Conservation (phyloP, 2,113 vertebrate species). For the Azemiops feae region DNA sequence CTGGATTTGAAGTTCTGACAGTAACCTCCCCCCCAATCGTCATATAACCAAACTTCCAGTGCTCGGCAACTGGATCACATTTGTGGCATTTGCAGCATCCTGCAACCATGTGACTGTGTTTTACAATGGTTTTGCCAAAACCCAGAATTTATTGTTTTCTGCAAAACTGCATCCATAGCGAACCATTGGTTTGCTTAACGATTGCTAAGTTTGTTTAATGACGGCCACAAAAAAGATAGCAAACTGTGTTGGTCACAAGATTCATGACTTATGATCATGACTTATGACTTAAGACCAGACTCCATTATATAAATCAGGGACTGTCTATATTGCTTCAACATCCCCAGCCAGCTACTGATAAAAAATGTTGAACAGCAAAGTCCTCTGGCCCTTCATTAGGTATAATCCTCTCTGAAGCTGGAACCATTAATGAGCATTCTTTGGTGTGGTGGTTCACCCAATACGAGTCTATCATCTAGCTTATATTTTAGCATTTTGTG, state of each 20-base stretch:
- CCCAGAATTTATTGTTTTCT: not conserved
- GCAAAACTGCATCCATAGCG: not conserved
- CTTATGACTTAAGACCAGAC: too few species aligned
- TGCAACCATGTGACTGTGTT: not conserved
- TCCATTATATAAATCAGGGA: not conserved
- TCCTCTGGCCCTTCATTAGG: not conserved
- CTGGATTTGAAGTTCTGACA: not conserved
- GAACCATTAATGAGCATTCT: not conserved
- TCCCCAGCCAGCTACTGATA: not conserved
- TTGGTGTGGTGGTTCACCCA: not conserved
- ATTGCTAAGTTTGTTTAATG: not conserved
- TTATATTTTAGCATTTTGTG: not conserved
- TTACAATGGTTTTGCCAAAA: not conserved
- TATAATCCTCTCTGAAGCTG: not conserved
- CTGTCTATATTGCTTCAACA: not conserved
- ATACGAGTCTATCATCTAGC: not conserved
- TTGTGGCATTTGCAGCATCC: not conserved
- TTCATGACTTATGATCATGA: not conserved
- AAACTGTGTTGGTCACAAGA: not conserved
- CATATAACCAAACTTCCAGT: not conserved
- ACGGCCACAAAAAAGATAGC: not conserved
- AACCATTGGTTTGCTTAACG: not conserved
- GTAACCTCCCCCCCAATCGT: not conserved
- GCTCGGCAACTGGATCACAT: not conserved
- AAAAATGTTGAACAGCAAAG: not conserved